Conservation (phyloP, 1,140 invertebrate species). For the Brachionus rubens region DNA sequence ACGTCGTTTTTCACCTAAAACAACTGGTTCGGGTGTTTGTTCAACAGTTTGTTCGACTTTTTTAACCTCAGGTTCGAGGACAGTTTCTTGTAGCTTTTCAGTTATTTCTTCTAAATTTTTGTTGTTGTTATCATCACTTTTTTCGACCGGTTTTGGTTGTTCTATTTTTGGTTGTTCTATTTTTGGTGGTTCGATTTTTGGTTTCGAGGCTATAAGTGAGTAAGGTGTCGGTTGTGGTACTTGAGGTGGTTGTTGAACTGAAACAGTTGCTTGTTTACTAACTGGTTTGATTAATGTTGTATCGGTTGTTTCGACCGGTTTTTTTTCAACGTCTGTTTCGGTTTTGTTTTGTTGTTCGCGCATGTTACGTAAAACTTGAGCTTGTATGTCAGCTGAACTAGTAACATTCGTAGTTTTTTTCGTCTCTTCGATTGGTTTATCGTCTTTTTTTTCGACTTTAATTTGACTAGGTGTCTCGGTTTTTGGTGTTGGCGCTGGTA, state of each 20-base stretch:
- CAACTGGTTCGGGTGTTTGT: no score
- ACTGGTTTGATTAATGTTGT: neutral
- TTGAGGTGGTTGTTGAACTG: neutral
- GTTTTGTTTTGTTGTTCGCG: neutral
- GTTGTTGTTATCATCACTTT: no score
- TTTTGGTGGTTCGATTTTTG: no score
- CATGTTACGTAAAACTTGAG: neutral
- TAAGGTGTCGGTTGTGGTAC: no score
- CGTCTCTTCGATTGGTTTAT: neutral
- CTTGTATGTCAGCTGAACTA: neutral
- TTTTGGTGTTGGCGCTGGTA: neutral
- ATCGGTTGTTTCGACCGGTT: neutral
- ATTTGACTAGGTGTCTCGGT: neutral
- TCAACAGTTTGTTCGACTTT: no score
- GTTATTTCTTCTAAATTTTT: no score
- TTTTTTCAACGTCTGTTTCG: neutral
- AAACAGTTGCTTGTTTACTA: constrained; percentile 18
- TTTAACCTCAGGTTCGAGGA: no score
- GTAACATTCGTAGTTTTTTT: neutral
- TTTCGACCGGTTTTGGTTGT: no score
- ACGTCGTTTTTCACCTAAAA: neutral
- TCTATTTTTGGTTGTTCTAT: no score
- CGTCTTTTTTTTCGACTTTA: neutral
- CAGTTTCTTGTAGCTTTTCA: no score
- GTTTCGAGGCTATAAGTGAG: no score